phyloP scores from a whole-genome alignment of 2,888 invertebrate species.

The Cheilosia grossa region DNA sequence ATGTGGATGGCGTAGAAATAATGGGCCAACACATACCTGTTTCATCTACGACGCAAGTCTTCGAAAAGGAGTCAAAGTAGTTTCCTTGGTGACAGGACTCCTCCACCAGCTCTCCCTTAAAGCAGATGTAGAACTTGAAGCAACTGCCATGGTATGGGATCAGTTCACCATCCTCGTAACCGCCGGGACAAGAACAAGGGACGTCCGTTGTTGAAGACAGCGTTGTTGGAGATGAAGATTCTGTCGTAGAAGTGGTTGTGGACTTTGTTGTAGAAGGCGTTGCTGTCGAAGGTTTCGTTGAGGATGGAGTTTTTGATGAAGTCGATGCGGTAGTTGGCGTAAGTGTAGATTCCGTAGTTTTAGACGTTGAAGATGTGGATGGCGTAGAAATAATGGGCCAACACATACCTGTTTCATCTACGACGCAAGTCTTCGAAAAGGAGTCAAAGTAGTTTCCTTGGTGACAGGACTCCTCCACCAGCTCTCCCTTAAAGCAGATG shows the following conservation, averaged over 20 bases:
- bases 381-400: constrained; percentile 4
- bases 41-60: constrained; percentile 76
- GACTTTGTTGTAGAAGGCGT: neutral
- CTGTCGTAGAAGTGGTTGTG: neutral
- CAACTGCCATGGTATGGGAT: constrained; percentile 77
- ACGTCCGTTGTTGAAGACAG: neutral
- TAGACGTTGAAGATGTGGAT: constrained; percentile 8
- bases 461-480: constrained; percentile 77
- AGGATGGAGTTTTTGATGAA: neutral
- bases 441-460: constrained; percentile 77
- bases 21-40: constrained; percentile 32
- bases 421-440: constrained; percentile 72
- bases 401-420: constrained; percentile 72
- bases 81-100: constrained; percentile 77
- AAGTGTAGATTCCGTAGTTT: constrained; percentile 9
- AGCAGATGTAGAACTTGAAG: constrained; percentile 77
- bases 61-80: constrained; percentile 73
- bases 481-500: constrained; percentile 76
- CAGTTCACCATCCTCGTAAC: constrained; percentile 76
- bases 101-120: constrained; percentile 75
- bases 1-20: neutral
- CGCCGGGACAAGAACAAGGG: constrained; percentile 76
- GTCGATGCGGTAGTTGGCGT: constrained; percentile 6
- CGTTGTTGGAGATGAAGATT: neutral
- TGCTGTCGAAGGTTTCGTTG: neutral